Base-by-base conservation (phyloP, 1,140 invertebrate species). In the Drosophila serrata region DNA sequence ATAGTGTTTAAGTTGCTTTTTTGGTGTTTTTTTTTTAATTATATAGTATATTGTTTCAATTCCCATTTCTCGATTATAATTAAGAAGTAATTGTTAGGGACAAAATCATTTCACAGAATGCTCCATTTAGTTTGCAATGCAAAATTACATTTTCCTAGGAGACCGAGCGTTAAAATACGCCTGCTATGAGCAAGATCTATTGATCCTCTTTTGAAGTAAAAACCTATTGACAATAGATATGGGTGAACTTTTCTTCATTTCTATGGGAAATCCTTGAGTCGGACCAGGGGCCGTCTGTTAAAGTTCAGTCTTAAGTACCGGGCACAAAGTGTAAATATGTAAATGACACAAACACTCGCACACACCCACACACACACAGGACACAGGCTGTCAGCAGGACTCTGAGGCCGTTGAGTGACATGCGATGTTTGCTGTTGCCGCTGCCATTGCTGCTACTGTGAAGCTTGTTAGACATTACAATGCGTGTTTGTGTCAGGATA, bases 401-500 rank as follows among this genome's bases (percentile, higher is more conserved):
- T 67, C 64, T 68, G 82, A 63, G 48, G 56, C 51, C 69, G 67
- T 58, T 84, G 82, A 87, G 80, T 88, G 84, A 87, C 84, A 73
- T 63, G 72, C 62, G 70, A 82, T 72, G 65, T 72, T 57, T 68
- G 58, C 75, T 48, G 43, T 46, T 58, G 33, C 56, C 19, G 35
- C 53, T 29, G 60, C 70, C 40, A 29, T 33, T 42, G 31, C 57
- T 68, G 61, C 59, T 22, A 58, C 65, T 86, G 79, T 84, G 81
- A 75, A 70, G 85, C 85, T 88, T 88, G 85, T 88, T 90, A 88
- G 85, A 88, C 85, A 84, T 88, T 82, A 88, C 84, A 87, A 87
- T 88, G 84, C 85, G 85, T 90, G 85, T 88, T 90, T 90, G 65
- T 90, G 85, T 90, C 85, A 90, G 85, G 85, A 88, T 88, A 85